Conservation (phyloP, 2,888 invertebrate genomes). For the Sturmia bella region DNA sequence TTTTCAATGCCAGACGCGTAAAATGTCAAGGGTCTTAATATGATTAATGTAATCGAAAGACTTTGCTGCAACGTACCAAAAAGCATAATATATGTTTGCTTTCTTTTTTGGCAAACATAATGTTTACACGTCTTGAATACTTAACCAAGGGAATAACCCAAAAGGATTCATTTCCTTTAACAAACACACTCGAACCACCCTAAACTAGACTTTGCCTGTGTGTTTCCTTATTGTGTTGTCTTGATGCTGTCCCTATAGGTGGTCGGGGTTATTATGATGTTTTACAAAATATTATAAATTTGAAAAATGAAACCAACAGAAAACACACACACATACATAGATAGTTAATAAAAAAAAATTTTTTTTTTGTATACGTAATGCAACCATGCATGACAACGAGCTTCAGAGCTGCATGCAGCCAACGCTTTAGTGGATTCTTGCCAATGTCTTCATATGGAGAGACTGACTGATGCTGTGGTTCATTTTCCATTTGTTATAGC, state of each 20-base stretch:
- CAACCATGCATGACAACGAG: slow-evolving; percentile 65
- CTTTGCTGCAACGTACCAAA: slow-evolving; percentile 34
- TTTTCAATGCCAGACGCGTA: slow-evolving; percentile 56
- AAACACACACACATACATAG: background rate
- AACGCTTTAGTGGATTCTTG: slow-evolving; percentile 1
- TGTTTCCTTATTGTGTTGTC: slow-evolving; percentile 9
- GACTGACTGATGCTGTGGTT: background rate
- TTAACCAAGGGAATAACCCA: slow-evolving; percentile 37
- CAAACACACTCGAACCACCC: slow-evolving; percentile 5
- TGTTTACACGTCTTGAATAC: slow-evolving; percentile 63
- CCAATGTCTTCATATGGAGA: slow-evolving; percentile 43
- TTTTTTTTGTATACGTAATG: slow-evolving; percentile 23
- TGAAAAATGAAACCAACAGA: background rate
- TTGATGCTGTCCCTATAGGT: slow-evolving; percentile 34
- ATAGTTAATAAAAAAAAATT: background rate
- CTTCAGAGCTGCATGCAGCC: slow-evolving; percentile 48
- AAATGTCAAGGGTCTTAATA: slow-evolving; percentile 67
- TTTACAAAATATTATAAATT: slow-evolving; percentile 17
- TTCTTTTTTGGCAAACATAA: slow-evolving; percentile 55
- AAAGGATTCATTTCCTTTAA: slow-evolving; percentile 33
- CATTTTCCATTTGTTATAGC: slow-evolving; percentile 17
- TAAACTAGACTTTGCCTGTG: background rate
- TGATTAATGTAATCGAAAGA: slow-evolving; percentile 67
- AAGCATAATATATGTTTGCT: slow-evolving; percentile 5
- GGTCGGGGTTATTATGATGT: slow-evolving; percentile 59